A percentile compares a stretch with the other conserved stretches of the same genome.
phyloP scores from a whole-genome alignment of 2,113 vertebrate species.

The Dasyurus viverrinus region DNA sequence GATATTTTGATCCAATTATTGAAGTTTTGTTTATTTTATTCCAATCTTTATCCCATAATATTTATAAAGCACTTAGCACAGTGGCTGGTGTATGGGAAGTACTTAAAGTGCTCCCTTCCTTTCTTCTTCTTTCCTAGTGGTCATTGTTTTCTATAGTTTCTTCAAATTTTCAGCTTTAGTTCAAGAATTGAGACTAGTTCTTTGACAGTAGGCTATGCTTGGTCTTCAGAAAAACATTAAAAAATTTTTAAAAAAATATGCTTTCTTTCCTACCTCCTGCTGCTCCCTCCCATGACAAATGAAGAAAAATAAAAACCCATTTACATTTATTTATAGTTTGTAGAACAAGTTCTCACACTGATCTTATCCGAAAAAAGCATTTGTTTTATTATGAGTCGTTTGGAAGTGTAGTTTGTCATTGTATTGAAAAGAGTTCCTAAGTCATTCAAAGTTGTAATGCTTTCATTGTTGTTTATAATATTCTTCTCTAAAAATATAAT shows the following conservation, averaged over 20 bases:
- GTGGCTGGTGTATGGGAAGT: not conserved
- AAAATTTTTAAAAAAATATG: not conserved
- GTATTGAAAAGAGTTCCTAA: not conserved
- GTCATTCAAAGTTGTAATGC: no score
- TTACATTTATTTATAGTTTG: not conserved
- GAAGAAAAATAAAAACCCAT: not conserved
- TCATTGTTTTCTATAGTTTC: not conserved
- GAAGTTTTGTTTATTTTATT: not conserved
- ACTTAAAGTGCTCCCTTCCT: not conserved
- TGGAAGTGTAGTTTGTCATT: not conserved
- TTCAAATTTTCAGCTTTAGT: not conserved
- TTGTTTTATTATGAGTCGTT: not conserved
- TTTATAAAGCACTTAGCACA: not conserved
- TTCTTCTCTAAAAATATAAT: no score
- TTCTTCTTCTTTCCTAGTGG: not conserved
- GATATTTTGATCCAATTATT: not conserved
- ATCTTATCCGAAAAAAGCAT: not conserved
- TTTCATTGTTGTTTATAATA: no score
- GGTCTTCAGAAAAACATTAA: not conserved
- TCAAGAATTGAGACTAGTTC: not conserved
- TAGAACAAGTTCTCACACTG: not conserved
- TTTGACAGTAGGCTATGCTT: not conserved
- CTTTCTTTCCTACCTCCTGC: not conserved
- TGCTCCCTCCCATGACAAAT: no score
- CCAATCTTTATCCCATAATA: not conserved